Evolutionary conservation across 2,888 invertebrate genomes (phyloP), one percentile per base, ranked within the genome.

Genomic region (Caenorhabditis macrosperma): DNA sequence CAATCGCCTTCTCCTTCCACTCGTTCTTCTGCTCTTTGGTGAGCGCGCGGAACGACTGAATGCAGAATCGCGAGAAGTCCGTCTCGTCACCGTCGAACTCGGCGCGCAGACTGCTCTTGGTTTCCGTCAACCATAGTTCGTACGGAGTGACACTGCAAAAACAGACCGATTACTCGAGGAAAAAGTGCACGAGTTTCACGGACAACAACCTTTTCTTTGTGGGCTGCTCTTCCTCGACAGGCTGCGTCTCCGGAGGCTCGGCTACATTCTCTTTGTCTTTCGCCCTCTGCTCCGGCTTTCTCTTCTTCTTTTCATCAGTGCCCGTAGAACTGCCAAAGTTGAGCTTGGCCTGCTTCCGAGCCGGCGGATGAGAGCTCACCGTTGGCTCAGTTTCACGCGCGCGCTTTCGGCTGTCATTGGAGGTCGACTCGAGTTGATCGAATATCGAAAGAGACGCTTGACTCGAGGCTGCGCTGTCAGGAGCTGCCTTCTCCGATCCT

Each of bases 61-160:
- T 78, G 57, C 86, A 86, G 57, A 80, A 84, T 59, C 81, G 81
- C 12, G 71, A 33, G 44, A 82, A 86, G 10, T 83, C 84, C 5
- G 57, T 67, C 15, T 78, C 78, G 0, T 77, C 78, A 6, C 84
- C 85, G 33, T 60, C 57, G 44, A 50, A 67, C 9, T 54, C 61
- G 38, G 60, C 33, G 30, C 46, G 78, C 24, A 84, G 59, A 24
- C 24, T 20, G 28, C 50, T 76, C 22, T 81, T 81, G 20, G 77
- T 74, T 22, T 81, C 81, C 2, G 30, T 35, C 59, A 83, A 26
- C 85, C 85, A 85, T 57, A 84, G 38, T 6, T 76, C 68, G 75
- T 80, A 85, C 10, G 81, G 72, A 44, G 71, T 79, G 17, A 63
- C 50, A 20, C 82, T 81, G 59, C 63, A 81, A 69, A 52, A 28